phyloP scores from a whole-genome alignment of 2,113 vertebrate genomes.

The Pogonocichla stellata region DNA sequence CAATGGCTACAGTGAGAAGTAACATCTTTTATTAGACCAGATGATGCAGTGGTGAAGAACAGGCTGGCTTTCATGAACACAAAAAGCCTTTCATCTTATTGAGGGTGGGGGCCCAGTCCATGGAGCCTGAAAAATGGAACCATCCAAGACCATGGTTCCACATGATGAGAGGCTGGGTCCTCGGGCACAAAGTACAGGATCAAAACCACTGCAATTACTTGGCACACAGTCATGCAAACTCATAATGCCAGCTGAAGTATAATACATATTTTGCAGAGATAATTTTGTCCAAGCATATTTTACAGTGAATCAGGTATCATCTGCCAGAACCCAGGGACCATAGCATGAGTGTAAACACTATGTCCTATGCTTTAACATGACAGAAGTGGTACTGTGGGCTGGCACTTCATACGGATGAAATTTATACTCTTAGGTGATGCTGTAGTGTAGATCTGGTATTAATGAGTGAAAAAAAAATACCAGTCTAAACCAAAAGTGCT shows the following conservation, averaged over 20 bases:
- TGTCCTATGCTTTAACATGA: not conserved
- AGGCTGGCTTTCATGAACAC: not conserved
- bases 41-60: not conserved
- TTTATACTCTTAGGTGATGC: not conserved
- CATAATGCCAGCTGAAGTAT: not conserved
- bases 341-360: not conserved
- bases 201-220: not conserved
- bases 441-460: not conserved
- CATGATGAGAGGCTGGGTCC: not conserved
- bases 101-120: not conserved
- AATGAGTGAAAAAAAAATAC: not conserved
- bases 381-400: not conserved
- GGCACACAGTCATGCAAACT: not conserved
- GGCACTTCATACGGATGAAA: not conserved
- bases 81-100: not conserved
- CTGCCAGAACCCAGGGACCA: not conserved
- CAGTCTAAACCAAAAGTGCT: not conserved
- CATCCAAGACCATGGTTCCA: not conserved
- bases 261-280: not conserved
- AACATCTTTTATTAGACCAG: constrained; percentile 3
- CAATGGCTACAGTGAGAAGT: not conserved
- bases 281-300: not conserved
- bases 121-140: not conserved
- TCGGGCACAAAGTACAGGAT: not conserved
- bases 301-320: not conserved